phyloP scores from a whole-genome alignment of 37 sponge, comb jelly and placozoan genomes.

The Oopsacas minuta region DNA sequence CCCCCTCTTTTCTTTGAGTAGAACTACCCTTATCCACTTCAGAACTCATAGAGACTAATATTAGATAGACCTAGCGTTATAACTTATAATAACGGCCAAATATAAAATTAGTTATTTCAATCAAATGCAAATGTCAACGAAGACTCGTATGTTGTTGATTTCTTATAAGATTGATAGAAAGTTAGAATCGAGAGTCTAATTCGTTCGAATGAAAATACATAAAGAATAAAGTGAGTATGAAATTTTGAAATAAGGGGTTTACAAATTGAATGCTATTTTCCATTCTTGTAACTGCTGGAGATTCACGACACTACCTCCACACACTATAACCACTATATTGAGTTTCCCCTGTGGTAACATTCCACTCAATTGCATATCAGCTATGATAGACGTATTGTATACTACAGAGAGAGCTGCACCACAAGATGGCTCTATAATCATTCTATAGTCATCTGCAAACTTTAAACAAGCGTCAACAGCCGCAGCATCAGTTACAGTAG shows the following conservation, averaged over 20 bases:
- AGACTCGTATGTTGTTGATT: no score
- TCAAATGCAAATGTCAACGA: no score
- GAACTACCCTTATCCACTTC: neutral
- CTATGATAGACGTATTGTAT: constrained; percentile 29
- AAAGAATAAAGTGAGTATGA: no score
- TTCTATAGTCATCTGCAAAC: constrained; percentile 75
- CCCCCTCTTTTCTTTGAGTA: no score
- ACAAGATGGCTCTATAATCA: constrained; percentile 83
- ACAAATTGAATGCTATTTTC: constrained; percentile 42
- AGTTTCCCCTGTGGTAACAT: constrained; percentile 25
- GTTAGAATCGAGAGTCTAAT: no score
- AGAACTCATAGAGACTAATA: neutral
- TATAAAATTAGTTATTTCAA: no score
- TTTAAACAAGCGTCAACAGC: constrained; percentile 62
- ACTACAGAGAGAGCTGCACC: constrained; percentile 75
- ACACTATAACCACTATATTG: constrained; percentile 64
- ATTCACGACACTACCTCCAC: constrained; percentile 77
- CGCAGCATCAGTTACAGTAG: constrained; percentile 48
- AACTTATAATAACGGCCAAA: no score
- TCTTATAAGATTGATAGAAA: no score
- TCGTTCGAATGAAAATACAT: no score
- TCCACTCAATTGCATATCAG: constrained; percentile 31
- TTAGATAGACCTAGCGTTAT: no score
- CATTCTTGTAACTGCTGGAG: constrained; percentile 49
- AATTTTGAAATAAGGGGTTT: no score